Conservation (phyloP, 2,797 vertebrate genomes). For the Schizopygopsis malacanthus region DNA sequence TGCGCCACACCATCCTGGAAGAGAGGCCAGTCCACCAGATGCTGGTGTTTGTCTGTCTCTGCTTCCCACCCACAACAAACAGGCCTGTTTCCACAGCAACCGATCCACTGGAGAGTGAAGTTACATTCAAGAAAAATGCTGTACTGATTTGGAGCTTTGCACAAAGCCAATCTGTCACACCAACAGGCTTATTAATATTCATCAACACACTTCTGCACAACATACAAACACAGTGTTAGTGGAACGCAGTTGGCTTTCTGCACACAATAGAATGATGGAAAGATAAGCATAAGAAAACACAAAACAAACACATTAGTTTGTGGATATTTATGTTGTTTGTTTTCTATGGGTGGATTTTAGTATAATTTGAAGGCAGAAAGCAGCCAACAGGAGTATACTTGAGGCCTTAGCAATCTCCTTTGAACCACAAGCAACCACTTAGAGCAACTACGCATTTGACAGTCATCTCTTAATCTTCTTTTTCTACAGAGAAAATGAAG, state of each 20-base stretch:
- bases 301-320: background rate
- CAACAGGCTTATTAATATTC: constrained; percentile 13
- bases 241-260: constrained; percentile 61
- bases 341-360: background rate
- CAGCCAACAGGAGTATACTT: constrained; percentile 9
- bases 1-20: constrained; percentile 26
- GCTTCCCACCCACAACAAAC: constrained; percentile 62
- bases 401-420: background rate
- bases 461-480: constrained; percentile 37
- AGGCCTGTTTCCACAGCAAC: constrained; percentile 51
- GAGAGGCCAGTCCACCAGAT: constrained; percentile 48
- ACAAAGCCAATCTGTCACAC: constrained; percentile 34
- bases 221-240: constrained; percentile 45
- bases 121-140: constrained; percentile 38
- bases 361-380: background rate
- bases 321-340: background rate
- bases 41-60: constrained; percentile 48
- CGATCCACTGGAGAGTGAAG: constrained; percentile 45
- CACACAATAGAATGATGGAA: constrained; percentile 57
- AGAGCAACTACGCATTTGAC: constrained; percentile 15
- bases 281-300: background rate
- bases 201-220: constrained; percentile 36
- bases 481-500: constrained; percentile 27
- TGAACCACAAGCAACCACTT: constrained; percentile 2
- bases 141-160: constrained; percentile 43